These are phyloP conservation scores for Nemapogon koenigi DNA, from an alignment of 2,888 invertebrate species.

Conservation along the genomic window DNA sequence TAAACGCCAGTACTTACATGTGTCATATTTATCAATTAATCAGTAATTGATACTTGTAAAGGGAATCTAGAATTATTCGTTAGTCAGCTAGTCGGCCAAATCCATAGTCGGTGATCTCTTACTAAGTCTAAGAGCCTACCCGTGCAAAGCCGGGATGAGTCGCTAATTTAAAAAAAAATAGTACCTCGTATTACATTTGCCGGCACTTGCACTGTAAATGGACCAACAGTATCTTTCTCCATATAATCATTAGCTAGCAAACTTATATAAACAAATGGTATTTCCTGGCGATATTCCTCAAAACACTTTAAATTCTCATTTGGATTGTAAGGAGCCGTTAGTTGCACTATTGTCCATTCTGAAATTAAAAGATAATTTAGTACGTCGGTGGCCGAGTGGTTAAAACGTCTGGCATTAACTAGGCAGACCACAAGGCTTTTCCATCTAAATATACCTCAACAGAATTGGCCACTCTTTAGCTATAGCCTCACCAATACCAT, in stretches of 20 bases:
- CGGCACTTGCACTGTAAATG: conserved; percentile 41
- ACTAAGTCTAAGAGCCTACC: too few species aligned
- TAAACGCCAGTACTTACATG: too few species aligned
- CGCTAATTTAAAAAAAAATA: too few species aligned
- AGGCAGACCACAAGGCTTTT: background rate
- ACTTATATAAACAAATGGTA: conserved; percentile 37
- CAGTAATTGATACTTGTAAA: too few species aligned
- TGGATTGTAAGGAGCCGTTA: conserved; percentile 58
- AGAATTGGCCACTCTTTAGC: too few species aligned
- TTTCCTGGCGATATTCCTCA: conserved; percentile 36
- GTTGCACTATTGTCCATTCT: conserved; percentile 70
- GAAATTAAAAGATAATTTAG: conserved; percentile 15
- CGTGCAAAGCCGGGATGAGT: too few species aligned
- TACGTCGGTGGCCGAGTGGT: background rate
- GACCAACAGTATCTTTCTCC: conserved; percentile 25
- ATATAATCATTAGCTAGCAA: conserved; percentile 43
- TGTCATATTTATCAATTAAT: too few species aligned
- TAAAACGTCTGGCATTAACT: background rate
- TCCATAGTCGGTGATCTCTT: too few species aligned
- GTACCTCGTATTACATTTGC: conserved; percentile 45
- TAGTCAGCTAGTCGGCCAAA: too few species aligned
- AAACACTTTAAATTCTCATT: conserved; percentile 44
- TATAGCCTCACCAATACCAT: too few species aligned
- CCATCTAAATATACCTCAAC: too few species aligned
- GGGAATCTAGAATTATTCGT: too few species aligned